Percentiles rank a stretch among this genome's conserved stretches.
Evolutionary conservation across 2,797 vertebrate genomes (phyloP).

Genomic region (Coccyzus lansbergi): DNA sequence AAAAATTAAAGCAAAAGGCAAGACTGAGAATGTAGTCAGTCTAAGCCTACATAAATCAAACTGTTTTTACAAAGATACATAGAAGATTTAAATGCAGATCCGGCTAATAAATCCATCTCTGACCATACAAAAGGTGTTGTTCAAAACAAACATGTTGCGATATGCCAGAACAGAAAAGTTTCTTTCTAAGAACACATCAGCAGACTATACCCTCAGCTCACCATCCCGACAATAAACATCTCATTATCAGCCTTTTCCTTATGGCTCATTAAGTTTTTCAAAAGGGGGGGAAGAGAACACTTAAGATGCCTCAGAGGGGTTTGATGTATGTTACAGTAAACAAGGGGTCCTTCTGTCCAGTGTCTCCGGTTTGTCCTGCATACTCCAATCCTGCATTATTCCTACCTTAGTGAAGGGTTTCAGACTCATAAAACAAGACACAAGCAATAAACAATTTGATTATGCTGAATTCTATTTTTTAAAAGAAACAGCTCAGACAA

Average conservation of each 20-base stretch:
- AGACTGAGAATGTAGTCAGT: neutral
- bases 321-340: neutral
- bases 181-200: neutral
- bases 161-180: neutral
- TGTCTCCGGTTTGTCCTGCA: neutral
- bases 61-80: neutral
- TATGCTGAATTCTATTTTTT: neutral
- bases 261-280: slow-evolving; percentile 21
- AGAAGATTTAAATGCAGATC: neutral
- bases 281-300: neutral
- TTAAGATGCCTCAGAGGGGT: neutral
- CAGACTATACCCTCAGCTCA: neutral
- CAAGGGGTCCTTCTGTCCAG: neutral
- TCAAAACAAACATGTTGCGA: neutral
- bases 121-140: neutral
- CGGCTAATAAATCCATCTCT: slow-evolving; percentile 27
- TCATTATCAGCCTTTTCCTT: slow-evolving; percentile 36
- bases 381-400: neutral
- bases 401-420: neutral
- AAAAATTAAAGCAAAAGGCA: neutral
- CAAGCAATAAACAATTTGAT: neutral
- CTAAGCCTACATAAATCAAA: slow-evolving; percentile 4
- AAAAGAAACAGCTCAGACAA: neutral
- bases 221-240: slow-evolving; percentile 3
- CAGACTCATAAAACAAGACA: neutral